Conservation (phyloP, 2,888 invertebrate genomes). For the Leptinotarsa tumamoca region DNA sequence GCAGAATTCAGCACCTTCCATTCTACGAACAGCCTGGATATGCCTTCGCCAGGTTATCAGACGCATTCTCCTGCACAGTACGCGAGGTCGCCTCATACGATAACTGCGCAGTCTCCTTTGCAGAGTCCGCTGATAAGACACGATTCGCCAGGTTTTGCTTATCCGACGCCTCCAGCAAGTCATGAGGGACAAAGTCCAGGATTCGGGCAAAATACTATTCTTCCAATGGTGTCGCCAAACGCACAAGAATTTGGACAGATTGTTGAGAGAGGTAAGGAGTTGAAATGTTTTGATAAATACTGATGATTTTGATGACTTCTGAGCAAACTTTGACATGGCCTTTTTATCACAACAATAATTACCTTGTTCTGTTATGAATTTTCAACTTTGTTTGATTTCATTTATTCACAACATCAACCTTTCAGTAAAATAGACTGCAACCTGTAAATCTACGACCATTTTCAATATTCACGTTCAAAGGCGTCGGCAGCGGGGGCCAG, state of each 20-base stretch:
- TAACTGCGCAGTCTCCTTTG: slow-evolving; percentile 72
- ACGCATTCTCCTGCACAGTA: slow-evolving; percentile 66
- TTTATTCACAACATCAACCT: too few relatives aligned
- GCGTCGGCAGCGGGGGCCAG: too few relatives aligned
- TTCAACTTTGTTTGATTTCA: too few relatives aligned
- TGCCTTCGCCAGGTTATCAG: slow-evolving; percentile 66
- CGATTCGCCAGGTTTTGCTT: slow-evolving; percentile 82
- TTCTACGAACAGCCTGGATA: slow-evolving; percentile 64
- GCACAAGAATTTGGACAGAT: slow-evolving; percentile 63
- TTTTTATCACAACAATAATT: too few relatives aligned
- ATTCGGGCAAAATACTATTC: slow-evolving; percentile 63
- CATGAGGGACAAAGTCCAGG: slow-evolving; percentile 83
- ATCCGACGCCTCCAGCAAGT: slow-evolving; percentile 90
- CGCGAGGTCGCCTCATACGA: slow-evolving; percentile 62
- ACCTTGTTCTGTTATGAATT: too few relatives aligned
- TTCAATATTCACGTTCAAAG: too few relatives aligned
- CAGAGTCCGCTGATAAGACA: slow-evolving; percentile 74
- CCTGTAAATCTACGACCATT: too few relatives aligned
- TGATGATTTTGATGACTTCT: not conserved
- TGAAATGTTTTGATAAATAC: not conserved
- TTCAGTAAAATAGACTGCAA: too few relatives aligned
- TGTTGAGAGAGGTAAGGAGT: slow-evolving; percentile 58
- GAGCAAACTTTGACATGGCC: not conserved
- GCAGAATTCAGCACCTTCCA: slow-evolving; percentile 88
- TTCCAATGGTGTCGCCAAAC: slow-evolving; percentile 66